A percentile compares a stretch with the other conserved stretches of the same genome.
phyloP scores from a whole-genome alignment of 2,113 vertebrate species.

The Austrofundulus limnaeus region DNA sequence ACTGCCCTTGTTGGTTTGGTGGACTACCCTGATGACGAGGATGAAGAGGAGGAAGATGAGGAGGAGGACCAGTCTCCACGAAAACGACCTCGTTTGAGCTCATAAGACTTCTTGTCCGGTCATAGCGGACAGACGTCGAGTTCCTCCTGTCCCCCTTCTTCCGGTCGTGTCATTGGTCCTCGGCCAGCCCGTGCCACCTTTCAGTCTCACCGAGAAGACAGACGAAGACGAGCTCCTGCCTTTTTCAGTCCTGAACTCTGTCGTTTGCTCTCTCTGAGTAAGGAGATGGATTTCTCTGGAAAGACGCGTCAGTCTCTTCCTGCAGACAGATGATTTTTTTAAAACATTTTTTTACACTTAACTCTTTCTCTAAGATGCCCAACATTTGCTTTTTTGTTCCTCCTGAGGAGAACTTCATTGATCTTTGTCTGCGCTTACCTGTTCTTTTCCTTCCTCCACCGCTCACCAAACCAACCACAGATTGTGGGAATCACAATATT shows the following conservation, averaged over 20 bases:
- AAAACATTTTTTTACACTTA: slow-evolving; percentile 27
- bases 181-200: slow-evolving; percentile 80
- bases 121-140: slow-evolving; percentile 25
- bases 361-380: slow-evolving; percentile 70
- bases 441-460: slow-evolving; percentile 22
- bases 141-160: slow-evolving; percentile 55
- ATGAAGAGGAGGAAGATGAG: slow-evolving; percentile 88
- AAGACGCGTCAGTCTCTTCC: slow-evolving; percentile 37
- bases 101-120: slow-evolving; percentile 78
- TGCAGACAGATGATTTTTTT: slow-evolving; percentile 37
- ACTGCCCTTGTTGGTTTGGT: slow-evolving; percentile 92
- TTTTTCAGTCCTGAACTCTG: slow-evolving; percentile 62
- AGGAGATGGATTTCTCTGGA: slow-evolving; percentile 51
- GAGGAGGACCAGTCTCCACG: slow-evolving; percentile 88
- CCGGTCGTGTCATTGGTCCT: slow-evolving; percentile 78
- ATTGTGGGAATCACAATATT: slow-evolving; percentile 67
- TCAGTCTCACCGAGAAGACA: slow-evolving; percentile 49
- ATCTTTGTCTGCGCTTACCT: slow-evolving; percentile 20
- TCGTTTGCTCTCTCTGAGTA: slow-evolving; percentile 56
- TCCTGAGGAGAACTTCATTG: slow-evolving; percentile 31
- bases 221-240: slow-evolving; percentile 75
- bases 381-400: slow-evolving; percentile 11
- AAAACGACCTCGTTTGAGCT: slow-evolving; percentile 94
- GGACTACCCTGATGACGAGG: slow-evolving; percentile 98
- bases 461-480: slow-evolving; percentile 74